Evolutionary conservation across 2,888 invertebrate genomes (phyloP), one percentile per base, ranked within the genome.

Genomic region (Psococerastis gibbosa): DNA sequence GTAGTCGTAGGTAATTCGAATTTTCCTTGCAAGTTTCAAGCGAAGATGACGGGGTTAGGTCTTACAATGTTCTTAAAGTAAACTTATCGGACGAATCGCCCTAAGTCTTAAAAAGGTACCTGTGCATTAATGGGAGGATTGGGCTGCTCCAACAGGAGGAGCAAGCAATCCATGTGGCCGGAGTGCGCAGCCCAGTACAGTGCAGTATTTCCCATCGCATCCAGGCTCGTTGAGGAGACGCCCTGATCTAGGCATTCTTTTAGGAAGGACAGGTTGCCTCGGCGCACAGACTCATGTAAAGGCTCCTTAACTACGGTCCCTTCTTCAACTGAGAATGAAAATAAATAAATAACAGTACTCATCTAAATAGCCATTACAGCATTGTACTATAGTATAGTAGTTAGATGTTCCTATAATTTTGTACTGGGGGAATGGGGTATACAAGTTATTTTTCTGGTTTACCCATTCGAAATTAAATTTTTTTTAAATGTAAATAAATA

Each of bases 131-230:
- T 48, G 9, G 56, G 55, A 45, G 57, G 52, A 52, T 65, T 66
- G 8, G 64, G 58, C 18, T 63, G 55, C 34, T 56, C 53, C n/a
- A 75, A 55, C 11, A 75, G 57, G 42, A 63, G 58, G 45, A 61
- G 55, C 2, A 72, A 59, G 51, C 72, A 71, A 11, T 69, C 67
- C 13, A 66, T 51, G 52, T 75, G 73, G 2, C 75, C 75, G 23
- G 69, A 69, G 53, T 70, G 67, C n/a, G 70, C 60, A 16, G 73
- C 73, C 73, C 75, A 76, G 54, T 74, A 73, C 5, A 76, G 54
- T 3, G 75, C 67, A n/a, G 72, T 75, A 41, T 71, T 70, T 3
- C 73, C 73, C 22, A 73, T 69, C 50, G 70, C 68, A 56, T 76
- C 75, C 49, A 76, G 57, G 32, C 71, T 67, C 51, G 75, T 74